These are phyloP conservation scores for Ypsolopha scabrella DNA, from an alignment of 2,888 invertebrate genomes.

Conservation along the genomic window DNA sequence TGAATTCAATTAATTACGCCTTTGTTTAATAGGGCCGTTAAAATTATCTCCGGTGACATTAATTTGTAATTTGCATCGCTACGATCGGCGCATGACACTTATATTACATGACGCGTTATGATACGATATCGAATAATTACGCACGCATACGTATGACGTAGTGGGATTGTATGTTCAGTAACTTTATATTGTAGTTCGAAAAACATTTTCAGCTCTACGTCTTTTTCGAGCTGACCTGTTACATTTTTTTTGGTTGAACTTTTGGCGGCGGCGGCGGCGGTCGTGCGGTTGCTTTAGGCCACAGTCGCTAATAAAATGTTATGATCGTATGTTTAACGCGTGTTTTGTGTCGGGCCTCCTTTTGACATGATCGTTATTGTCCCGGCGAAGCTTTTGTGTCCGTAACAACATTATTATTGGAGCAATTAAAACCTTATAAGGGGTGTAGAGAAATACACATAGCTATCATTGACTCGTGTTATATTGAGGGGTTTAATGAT, in stretches of 20 bases:
- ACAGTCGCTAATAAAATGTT: constrained; percentile 67
- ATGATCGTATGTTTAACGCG: constrained; percentile 70
- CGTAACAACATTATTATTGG: constrained; percentile 63
- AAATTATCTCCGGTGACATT: no score
- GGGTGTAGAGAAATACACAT: constrained; percentile 45
- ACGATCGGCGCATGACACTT: no score
- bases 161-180: no score
- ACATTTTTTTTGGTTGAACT: constrained; percentile 57
- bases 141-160: no score
- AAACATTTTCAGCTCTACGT: constrained; percentile 32
- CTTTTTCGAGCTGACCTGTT: constrained; percentile 66
- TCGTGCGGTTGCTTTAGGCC: constrained; percentile 66
- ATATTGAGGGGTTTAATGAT: constrained; percentile 14
- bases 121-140: no score
- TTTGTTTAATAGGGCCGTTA: no score
- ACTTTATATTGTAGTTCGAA: no score
- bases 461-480: constrained; percentile 26
- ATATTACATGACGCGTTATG: no score
- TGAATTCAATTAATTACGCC: no score
- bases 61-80: no score
- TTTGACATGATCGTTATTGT: constrained; percentile 67
- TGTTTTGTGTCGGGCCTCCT: constrained; percentile 64
- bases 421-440: constrained; percentile 60
- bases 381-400: constrained; percentile 51
- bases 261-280: constrained; percentile 39